Evolutionary conservation across 2,888 invertebrate genomes (phyloP), one percentile per base, ranked within the genome.

Genomic region (Pollenia amentaria): DNA sequence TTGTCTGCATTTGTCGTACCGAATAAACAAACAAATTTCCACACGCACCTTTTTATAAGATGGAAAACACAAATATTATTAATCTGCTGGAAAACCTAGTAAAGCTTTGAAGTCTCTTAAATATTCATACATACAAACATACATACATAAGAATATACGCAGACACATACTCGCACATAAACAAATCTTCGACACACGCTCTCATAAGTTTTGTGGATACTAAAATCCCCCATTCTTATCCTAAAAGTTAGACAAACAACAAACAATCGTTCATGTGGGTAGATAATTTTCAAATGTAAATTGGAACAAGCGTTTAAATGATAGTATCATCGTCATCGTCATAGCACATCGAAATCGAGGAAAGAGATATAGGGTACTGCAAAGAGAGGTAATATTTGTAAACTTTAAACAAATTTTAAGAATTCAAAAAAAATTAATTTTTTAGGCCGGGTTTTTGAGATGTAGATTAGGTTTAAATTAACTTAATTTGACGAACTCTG

Each of bases 251-350:
- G 14, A 67, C 9, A 38, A 44, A 62, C 14, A 55, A 21, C 40
- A 48, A 51, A 67, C 14, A 46, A 8, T n/a, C 16, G 16, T 16
- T 44, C 44, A 46, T 65, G 3, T 64, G 16, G 18, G 40, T n/a
- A 14, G 72, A 67, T 70, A 40, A 70, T 60, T 75, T 75, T 79
- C 75, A 69, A 51, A 80, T 80, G 70, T n/a, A 81, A 81, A 80
- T 81, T 70, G 80, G 44, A 72, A 70, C 65, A 77, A 80, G 76
- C 72, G 64, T 76, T 77, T 51, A 72, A 76, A 44, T 77, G 64
- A 72, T 72, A 46, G 62, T 44, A 72, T 65, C 64, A 60, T 64
- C 70, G 65, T 29, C 70, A 57, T 29, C 76, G 55, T 72, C 67
- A 42, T 64, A 64, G 48, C 18, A 46, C 14, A 40, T 62, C 46